Percentiles rank a stretch among this genome's conserved stretches.
Evolutionary conservation across 2,888 invertebrate genomes (phyloP).

Genomic region (Andrena camellia): DNA sequence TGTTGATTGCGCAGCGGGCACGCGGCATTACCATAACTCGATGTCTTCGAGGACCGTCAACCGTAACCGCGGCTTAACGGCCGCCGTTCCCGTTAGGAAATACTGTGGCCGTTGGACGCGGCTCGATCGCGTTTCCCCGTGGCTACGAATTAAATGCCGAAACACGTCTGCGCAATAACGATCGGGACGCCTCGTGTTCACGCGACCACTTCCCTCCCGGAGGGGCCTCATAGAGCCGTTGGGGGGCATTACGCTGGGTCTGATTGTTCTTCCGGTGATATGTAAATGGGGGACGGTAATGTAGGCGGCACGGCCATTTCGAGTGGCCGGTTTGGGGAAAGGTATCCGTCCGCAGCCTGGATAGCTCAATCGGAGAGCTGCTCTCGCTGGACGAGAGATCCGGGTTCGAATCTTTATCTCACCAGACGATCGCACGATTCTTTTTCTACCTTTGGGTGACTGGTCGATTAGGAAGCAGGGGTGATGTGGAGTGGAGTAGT

Average conservation of each 20-base stretch:
- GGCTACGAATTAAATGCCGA: conserved; percentile 9
- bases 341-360: conserved; percentile 26
- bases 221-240: background rate
- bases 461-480: background rate
- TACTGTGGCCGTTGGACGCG: background rate
- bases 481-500: background rate
- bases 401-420: conserved; percentile 31
- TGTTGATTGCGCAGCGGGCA: conserved; percentile 44
- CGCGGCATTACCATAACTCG: conserved; percentile 54
- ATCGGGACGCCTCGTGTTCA: background rate
- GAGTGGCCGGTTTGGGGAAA: conserved; percentile 22
- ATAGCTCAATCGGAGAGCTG: conserved; percentile 32
- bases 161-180: conserved; percentile 20
- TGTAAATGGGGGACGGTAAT: conserved; percentile 28
- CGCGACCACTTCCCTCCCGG: background rate
- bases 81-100: conserved; percentile 51
- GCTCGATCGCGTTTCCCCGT: conserved; percentile 21
- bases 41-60: conserved; percentile 42
- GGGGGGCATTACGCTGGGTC: conserved; percentile 2
- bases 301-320: conserved; percentile 33
- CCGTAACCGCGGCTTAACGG: conserved; percentile 52
- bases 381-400: conserved; percentile 22
- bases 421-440: conserved; percentile 9
- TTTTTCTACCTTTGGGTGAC: conserved; percentile 3
- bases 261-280: conserved; percentile 30